Percentiles rank a stretch among this genome's conserved stretches.
phyloP scores from a whole-genome alignment of 2,797 vertebrate species.

The Anniella stebbinsi region DNA sequence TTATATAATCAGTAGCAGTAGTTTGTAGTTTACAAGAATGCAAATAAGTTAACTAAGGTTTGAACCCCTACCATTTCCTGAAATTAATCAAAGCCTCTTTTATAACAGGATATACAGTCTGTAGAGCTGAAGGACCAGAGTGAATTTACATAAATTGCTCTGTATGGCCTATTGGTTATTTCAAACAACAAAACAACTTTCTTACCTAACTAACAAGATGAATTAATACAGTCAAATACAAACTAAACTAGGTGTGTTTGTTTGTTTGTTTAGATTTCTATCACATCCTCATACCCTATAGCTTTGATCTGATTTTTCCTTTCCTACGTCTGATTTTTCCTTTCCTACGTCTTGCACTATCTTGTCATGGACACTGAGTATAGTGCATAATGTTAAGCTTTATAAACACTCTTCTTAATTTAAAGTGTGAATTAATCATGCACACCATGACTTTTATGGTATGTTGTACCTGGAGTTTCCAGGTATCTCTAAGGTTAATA shows the following conservation, averaged over 20 bases:
- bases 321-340: slow-evolving; percentile 6
- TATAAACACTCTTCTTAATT: slow-evolving; percentile 46
- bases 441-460: slow-evolving; percentile 36
- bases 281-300: slow-evolving; percentile 17
- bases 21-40: background rate
- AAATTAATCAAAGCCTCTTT: background rate
- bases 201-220: background rate
- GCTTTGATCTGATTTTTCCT: slow-evolving; percentile 22
- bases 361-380: slow-evolving; percentile 33
- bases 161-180: background rate
- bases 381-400: slow-evolving; percentile 37
- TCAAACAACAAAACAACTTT: background rate
- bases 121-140: background rate
- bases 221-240: background rate
- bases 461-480: slow-evolving; percentile 26
- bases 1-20: background rate
- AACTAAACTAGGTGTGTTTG: background rate
- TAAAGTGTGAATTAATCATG: slow-evolving; percentile 56
- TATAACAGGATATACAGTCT: background rate
- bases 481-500: slow-evolving; percentile 29
- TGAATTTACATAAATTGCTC: background rate
- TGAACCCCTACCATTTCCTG: slow-evolving; percentile 1
- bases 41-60: background rate
- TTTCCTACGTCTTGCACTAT: slow-evolving; percentile 30
- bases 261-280: slow-evolving; percentile 10